Base-by-base conservation (phyloP, 2,888 invertebrate species). In the Acanthosepion pharaonis region DNA sequence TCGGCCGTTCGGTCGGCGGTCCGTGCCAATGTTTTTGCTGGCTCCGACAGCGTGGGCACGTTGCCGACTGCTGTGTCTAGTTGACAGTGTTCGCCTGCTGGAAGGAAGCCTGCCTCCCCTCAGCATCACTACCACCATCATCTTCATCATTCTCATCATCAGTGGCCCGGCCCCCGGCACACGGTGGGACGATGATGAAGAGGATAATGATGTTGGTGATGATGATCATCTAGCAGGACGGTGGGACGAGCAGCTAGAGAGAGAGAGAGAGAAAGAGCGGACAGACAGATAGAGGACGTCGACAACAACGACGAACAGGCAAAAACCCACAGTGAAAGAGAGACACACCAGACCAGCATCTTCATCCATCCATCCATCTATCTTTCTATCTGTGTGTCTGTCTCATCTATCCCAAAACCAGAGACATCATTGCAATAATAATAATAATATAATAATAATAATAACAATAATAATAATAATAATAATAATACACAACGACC, bases 1-100 rank as follows among this genome's bases (percentile, higher is more conserved):
- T n/a, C 78, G 78, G 78, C 78, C 78, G 78, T 78, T 78, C 18
- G 78, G 78, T 78, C 78, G 78, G n/a, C n/a, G 78, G n/a, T n/a
- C 93, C 53, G 49, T 93, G 93, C 93, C 93, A 93, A 93, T 93
- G 93, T 93, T 93, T 92, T 93, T 93, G 93, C 49, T 93, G 93
- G 93, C 94, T 94, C 94, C 42, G 94, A 64, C 94, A 59, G 64
- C 33, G 42, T 94, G 94, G 94, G 94, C 94, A 94, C 55, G 33
- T n/a, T 94, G 94, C 94, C 94, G 94, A 94, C 94, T 94, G 64
- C 94, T 64, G 94, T 78, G 78, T 94, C 59, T 94, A 64, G 94
- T 94, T 94, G 94, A 94, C 94, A 94, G 59, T 64, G 55, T 48
- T 94, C 94, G 94, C 94, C 53, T 94, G 64, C 94, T 94, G 93